phyloP scores from a whole-genome alignment of 2,888 invertebrate species.

The Scaptomyza polygonia region DNA sequence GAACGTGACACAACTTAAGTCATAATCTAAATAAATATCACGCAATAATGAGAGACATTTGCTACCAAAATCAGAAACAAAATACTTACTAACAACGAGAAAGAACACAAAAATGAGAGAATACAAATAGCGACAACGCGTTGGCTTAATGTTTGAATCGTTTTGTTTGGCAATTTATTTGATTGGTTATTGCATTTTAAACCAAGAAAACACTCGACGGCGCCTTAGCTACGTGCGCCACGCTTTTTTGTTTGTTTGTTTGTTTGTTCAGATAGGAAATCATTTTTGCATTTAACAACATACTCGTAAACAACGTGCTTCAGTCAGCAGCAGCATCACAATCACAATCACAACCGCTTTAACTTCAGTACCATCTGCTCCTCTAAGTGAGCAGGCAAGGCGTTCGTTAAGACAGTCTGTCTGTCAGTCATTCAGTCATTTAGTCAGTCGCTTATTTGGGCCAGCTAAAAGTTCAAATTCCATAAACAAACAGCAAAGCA shows the following conservation, averaged over 20 bases:
- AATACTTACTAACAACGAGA: conserved; percentile 16
- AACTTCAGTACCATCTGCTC: conserved; percentile 39
- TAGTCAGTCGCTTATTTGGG: conserved; percentile 37
- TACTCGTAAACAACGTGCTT: conserved; percentile 55
- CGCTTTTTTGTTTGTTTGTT: conserved; percentile 36
- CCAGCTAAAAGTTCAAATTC: conserved; percentile 69
- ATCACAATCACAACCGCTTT: conserved; percentile 37
- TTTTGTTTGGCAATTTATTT: conserved; percentile 77
- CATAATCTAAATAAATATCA: conserved; percentile 79
- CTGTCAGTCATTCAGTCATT: conserved; percentile 29
- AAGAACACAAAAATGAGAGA: conserved; percentile 20
- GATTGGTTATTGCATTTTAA: conserved; percentile 79
- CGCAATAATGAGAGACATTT: conserved; percentile 76
- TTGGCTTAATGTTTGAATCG: conserved; percentile 72
- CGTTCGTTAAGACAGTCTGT: conserved; percentile 30
- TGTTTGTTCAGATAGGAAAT: conserved; percentile 77
- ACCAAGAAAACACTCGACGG: conserved; percentile 52
- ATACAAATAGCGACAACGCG: conserved; percentile 51
- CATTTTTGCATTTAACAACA: conserved; percentile 80
- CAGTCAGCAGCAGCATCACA: conserved; percentile 30
- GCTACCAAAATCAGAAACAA: conserved; percentile 58
- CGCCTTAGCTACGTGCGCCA: conserved; percentile 64
- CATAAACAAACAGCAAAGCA: conserved; percentile 68
- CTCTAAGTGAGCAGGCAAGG: conserved; percentile 47
- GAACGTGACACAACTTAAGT: conserved; percentile 79